Percentiles rank a stretch among this genome's conserved stretches.
These are phyloP conservation scores for Athalia rosae DNA, from an alignment of 2,888 invertebrate species.

Conservation along the genomic window DNA sequence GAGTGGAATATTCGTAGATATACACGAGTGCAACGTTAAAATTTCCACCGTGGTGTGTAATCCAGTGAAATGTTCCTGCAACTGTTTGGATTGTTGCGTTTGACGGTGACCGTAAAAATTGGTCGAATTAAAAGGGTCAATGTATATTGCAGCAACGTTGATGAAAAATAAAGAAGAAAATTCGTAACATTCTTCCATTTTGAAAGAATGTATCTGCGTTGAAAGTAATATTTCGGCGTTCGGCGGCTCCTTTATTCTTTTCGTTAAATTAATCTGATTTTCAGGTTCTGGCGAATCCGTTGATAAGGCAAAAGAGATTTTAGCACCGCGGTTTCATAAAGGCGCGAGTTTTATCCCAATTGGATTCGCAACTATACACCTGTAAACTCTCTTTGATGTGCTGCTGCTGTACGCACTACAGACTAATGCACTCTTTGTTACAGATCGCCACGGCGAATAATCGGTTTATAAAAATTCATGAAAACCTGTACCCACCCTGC, in stretches of 20 bases:
- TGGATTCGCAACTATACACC: constrained; percentile 18
- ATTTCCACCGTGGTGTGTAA: background rate
- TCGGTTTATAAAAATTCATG: constrained; percentile 71
- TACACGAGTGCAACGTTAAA: constrained; percentile 51
- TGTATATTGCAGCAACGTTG: no score
- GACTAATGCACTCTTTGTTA: constrained; percentile 63
- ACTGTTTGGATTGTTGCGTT: background rate
- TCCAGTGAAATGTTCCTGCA: constrained; percentile 22
- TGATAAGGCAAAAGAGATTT: no score
- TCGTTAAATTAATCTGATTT: no score
- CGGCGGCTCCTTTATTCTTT: no score
- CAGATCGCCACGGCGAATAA: constrained; percentile 65
- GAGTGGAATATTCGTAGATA: constrained; percentile 19
- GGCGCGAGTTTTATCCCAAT: constrained; percentile 20
- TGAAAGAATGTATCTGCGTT: no score
- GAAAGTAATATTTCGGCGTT: no score
- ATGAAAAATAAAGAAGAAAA: no score
- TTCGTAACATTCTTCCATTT: no score
- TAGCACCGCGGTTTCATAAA: background rate
- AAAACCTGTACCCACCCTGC: constrained; percentile 14
- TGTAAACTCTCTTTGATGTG: constrained; percentile 68
- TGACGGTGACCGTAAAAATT: background rate
- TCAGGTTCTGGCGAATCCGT: no score
- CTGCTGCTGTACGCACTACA: constrained; percentile 34
- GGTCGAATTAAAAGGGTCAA: background rate